Conservation (phyloP, 2,888 invertebrate genomes). For the Microctonus hyperodae region DNA sequence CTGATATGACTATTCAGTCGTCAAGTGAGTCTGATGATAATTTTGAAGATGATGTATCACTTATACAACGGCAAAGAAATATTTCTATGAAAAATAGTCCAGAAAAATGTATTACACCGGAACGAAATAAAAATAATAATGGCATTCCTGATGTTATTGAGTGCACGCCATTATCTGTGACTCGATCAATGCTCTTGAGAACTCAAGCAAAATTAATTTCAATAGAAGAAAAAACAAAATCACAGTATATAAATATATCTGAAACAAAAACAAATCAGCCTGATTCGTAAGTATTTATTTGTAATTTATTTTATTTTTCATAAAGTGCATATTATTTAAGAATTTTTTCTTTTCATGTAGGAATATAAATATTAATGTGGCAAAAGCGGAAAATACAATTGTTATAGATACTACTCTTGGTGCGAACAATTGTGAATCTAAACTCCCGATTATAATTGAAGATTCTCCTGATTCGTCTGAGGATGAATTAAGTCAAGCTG, state of each 20-base stretch:
- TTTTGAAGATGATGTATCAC: not conserved
- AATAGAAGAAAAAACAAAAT: not conserved
- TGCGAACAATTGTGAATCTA: constrained; percentile 16
- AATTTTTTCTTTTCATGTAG: constrained; percentile 32
- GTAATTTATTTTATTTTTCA: not conserved
- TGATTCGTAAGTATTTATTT: not conserved
- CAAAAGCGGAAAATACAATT: constrained; percentile 33
- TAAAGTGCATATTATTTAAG: not conserved
- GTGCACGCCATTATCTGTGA: constrained; percentile 48
- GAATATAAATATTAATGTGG: constrained; percentile 28
- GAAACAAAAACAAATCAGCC: not conserved
- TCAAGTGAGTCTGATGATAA: not conserved
- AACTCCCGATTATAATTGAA: constrained; percentile 36
- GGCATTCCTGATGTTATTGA: constrained; percentile 43
- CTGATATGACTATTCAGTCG: not conserved
- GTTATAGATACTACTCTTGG: constrained; percentile 37
- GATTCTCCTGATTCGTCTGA: constrained; percentile 38
- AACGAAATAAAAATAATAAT: not conserved
- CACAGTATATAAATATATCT: not conserved
- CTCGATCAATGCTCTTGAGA: constrained; percentile 45
- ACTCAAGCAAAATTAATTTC: constrained; percentile 38
- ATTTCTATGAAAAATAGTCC: not conserved
- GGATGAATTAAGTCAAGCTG: constrained; percentile 32
- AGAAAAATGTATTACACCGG: not conserved
- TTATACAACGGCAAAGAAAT: not conserved